Evolutionary conservation across 64 coral and sea anemone genomes (phyloP), one percentile per base, ranked within the genome.

Genomic region (Orbicella faveolata): DNA sequence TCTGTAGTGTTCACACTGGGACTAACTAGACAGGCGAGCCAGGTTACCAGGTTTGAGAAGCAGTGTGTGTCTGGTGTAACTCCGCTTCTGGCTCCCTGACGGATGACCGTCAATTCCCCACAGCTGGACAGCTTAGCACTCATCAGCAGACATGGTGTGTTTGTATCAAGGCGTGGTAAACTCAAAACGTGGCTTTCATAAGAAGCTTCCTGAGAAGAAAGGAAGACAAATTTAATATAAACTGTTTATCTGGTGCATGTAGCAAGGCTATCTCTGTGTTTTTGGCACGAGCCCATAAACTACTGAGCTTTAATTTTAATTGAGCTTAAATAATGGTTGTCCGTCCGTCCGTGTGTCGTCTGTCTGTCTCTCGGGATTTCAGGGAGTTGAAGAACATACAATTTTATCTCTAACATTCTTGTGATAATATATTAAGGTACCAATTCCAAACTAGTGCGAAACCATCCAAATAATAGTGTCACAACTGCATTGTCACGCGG

Each of bases 191-290:
- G 55, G 18, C 36, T 78, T 63, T 93, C 91, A 74, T 95, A 99
- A 7, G 97, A 99, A 48, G 94, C 93, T 53, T 99, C 91, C 97
- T 95, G 53, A 15, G 75, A 63, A 64, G 4, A 80, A 30, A 23
- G 33, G 25, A 15, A 48, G 16, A 66, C 52, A 12, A 4, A 20
- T 30, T 30, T 30, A 30, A 19, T 20, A 55, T 13, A 18, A 15
- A 36, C 55, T 10, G 6, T 65, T 53, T 73, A n/a, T 34, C 3
- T 33, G 7, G 7, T 48, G 3, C 44, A 48, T 6, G 44, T 5
- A 48, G 44, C 44, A 48, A 48, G 44, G 44, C 5, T 48, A 4
- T 48, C 44, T 48, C 44, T 48, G 44, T 48, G 44, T 48, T 48
- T 48, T 3, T 48, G 44, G 44, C 44, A 48, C 44, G 0, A 48